Conservation (phyloP, 2,113 vertebrate genomes). For the Trogon surrucura region DNA sequence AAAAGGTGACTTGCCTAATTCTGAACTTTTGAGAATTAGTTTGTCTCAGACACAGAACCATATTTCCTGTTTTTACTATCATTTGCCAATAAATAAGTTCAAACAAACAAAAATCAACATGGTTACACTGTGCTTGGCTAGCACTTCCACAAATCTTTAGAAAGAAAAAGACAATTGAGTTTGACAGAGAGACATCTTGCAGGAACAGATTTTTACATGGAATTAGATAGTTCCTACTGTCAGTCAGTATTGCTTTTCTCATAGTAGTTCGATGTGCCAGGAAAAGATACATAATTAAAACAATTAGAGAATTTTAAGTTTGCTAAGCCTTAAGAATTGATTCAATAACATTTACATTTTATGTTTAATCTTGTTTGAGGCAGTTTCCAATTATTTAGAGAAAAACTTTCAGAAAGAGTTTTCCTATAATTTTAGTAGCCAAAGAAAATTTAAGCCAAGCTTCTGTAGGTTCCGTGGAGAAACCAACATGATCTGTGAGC, state of each 20-base stretch:
- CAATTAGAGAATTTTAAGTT: background rate
- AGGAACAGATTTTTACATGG: conserved; percentile 12
- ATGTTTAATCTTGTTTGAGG: background rate
- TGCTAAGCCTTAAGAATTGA: background rate
- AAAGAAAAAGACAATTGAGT: background rate
- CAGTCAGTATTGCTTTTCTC: conserved; percentile 1
- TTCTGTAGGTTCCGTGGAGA: background rate
- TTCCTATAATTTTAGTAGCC: background rate
- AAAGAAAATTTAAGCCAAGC: background rate
- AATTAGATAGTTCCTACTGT: conserved; percentile 9
- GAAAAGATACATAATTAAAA: background rate
- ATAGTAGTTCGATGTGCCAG: background rate
- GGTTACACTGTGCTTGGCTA: background rate
- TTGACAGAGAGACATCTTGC: conserved; percentile 21
- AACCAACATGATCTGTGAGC: background rate
- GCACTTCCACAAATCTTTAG: background rate
- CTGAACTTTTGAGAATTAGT: background rate
- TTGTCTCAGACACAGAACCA: background rate
- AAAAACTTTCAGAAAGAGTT: background rate
- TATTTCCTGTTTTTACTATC: background rate
- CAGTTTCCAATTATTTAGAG: background rate
- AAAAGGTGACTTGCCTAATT: background rate
- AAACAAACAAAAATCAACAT: background rate
- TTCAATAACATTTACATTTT: background rate
- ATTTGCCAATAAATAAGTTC: background rate